Base-by-base conservation (phyloP, 2,888 invertebrate genomes). In the Coenonympha arcania region DNA sequence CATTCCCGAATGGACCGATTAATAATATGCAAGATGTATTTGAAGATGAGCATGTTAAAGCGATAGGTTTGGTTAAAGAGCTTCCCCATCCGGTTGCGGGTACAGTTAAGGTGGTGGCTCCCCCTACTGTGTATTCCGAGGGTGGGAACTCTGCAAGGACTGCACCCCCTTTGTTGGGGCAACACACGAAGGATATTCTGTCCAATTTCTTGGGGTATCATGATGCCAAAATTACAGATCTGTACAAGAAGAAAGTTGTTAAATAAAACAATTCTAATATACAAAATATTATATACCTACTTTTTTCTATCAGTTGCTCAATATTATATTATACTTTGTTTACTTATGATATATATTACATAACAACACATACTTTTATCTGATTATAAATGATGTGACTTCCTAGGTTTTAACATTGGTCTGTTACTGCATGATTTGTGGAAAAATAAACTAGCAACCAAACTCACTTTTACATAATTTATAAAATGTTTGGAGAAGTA, bases 1-100 rank as follows among this genome's bases (percentile, higher is more conserved):
- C 91, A 1, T 95, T 97, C 72, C 96, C 98, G 0, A 93, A 92
- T 65, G 98, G 96, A 0, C 96, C 96, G 0, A 90, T 99, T 3
- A 98, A 99, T 79, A 91, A 88, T 33, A 90, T 98, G 76, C 80
- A 89, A 55, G 91, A 95, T 78, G 95, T 94, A 0, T 98, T 98
- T 73, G 88, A 90, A 43, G 96, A 98, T 85, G 92, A 92, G 2
- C 98, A 98, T 78, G 90, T 98, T 0, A 88, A 89, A 56, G 87
- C 89, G 1, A 90, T 92, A 53, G 88, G 84, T n/a, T 69, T 95
- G 48, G 93, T 95, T 0, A 89, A 93, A 71, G 90, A 90, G 52
- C 59, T 95, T 55, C 70, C 87, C 0, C 95, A 96, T 77, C 87
- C 91, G 0, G 82, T 82, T 22, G 90, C 91, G 16, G 95, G 94